Percentiles rank a stretch among this genome's conserved stretches.
Evolutionary conservation across 2,113 vertebrate species (phyloP).

Genomic region (Sminthopsis crassicaudata): DNA sequence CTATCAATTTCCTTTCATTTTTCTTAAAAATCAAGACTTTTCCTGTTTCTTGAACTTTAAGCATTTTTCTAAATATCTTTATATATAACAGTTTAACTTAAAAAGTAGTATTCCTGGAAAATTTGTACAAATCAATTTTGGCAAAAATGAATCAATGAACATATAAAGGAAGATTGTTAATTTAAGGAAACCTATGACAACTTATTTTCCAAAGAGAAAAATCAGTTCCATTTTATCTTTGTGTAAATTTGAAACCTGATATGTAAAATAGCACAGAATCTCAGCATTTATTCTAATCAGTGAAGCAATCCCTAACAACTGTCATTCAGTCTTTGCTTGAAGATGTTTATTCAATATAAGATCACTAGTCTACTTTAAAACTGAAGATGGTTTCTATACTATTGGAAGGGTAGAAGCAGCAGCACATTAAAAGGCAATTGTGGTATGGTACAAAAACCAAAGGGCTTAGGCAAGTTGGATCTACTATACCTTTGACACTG

Average conservation of each 20-base stretch:
- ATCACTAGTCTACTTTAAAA: not conserved
- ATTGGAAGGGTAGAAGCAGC: slow-evolving; percentile 5
- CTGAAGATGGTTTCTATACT: not conserved
- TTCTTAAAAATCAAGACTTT: not conserved
- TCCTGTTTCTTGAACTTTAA: not conserved
- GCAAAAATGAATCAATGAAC: not conserved
- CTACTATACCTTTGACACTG: not conserved
- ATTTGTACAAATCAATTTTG: not conserved
- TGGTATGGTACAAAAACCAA: not conserved
- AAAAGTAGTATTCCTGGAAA: not conserved
- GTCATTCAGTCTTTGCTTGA: not conserved
- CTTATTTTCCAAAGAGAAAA: too few relatives aligned
- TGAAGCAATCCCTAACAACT: not conserved
- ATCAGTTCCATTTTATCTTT: not conserved
- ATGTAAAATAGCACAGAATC: not conserved
- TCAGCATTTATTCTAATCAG: not conserved
- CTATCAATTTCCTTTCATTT: not conserved
- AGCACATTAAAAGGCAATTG: slow-evolving; percentile 37
- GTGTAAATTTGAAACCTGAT: not conserved
- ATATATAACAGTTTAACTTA: too few relatives aligned
- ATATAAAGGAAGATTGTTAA: not conserved
- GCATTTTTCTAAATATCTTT: not conserved
- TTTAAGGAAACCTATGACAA: not conserved
- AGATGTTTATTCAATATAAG: not conserved
- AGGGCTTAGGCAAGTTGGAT: slow-evolving; percentile 8